Conservation (phyloP, 2,113 vertebrate genomes). For the Cyanoderma ruficeps region DNA sequence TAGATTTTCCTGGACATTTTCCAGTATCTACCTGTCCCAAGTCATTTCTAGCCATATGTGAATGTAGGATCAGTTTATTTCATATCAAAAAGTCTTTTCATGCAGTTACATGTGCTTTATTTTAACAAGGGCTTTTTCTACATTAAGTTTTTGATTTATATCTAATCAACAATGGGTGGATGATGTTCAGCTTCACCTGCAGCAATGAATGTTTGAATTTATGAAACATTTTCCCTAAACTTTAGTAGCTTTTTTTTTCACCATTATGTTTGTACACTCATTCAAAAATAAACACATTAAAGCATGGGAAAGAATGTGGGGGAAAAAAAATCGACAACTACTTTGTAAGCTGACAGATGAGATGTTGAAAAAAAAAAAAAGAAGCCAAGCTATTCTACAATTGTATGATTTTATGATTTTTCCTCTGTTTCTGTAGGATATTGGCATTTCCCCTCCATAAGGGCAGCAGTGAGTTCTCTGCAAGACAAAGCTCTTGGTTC, state of each 20-base stretch:
- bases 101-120: neutral
- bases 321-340: neutral
- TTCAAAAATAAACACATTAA: neutral
- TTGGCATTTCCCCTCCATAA: neutral
- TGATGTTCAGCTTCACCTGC: neutral
- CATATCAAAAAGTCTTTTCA: neutral
- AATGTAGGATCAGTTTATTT: neutral
- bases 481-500: neutral
- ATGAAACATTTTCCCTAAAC: neutral
- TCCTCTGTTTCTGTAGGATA: neutral
- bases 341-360: neutral
- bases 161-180: neutral
- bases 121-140: neutral
- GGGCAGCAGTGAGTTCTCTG: accelerated
- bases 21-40: slow-evolving; percentile 26
- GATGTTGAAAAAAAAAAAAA: neutral
- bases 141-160: neutral
- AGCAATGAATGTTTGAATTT: neutral
- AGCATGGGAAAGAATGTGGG: neutral
- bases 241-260: neutral
- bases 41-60: slow-evolving; percentile 11
- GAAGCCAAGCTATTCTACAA: neutral
- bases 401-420: neutral
- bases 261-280: neutral
- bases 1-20: slow-evolving; percentile 2